Percentiles rank a stretch among this genome's conserved stretches.
Evolutionary conservation across 2,797 vertebrate genomes (phyloP).

Genomic region (Crenuchus spilurus): DNA sequence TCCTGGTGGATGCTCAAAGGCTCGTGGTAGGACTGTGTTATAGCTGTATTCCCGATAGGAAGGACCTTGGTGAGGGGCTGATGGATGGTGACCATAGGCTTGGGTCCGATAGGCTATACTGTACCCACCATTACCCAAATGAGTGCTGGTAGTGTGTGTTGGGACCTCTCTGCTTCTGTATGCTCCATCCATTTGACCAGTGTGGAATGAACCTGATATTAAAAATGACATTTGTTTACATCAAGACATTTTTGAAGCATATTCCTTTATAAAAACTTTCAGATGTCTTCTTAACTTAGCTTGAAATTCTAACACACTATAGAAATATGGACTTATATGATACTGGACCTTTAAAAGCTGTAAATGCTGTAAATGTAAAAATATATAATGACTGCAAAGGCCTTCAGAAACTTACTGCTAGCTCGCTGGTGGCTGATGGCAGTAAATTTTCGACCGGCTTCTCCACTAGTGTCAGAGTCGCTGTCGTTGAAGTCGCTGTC

Average conservation of each 20-base stretch:
- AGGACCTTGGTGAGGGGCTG: conserved; percentile 47
- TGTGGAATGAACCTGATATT: conserved; percentile 63
- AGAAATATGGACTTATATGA: too few species aligned
- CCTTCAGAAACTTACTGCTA: conserved; percentile 64
- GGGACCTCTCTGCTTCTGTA: conserved; percentile 64
- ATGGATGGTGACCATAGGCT: conserved; percentile 65
- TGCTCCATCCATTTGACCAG: conserved; percentile 57
- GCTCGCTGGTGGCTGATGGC: conserved; percentile 68
- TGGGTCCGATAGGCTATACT: conserved; percentile 65
- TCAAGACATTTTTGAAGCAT: neutral
- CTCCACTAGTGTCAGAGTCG: conserved; percentile 73
- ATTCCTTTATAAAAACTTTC: neutral
- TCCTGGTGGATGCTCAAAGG: conserved; percentile 63
- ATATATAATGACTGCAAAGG: neutral
- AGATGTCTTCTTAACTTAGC: too few species aligned
- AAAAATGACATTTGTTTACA: neutral
- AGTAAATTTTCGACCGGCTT: conserved; percentile 66
- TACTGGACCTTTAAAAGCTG: too few species aligned
- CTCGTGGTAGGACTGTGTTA: conserved; percentile 46
- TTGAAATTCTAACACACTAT: too few species aligned
- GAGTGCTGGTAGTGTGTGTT: conserved; percentile 60
- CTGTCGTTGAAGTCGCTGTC: conserved; percentile 84
- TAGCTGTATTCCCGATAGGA: conserved; percentile 70
- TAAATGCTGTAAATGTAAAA: too few species aligned
- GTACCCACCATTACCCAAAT: conserved; percentile 63